These are phyloP conservation scores for Epizoanthus rinbou DNA, from an alignment of 92 coral and sea anemone species.

Conservation along the genomic window DNA sequence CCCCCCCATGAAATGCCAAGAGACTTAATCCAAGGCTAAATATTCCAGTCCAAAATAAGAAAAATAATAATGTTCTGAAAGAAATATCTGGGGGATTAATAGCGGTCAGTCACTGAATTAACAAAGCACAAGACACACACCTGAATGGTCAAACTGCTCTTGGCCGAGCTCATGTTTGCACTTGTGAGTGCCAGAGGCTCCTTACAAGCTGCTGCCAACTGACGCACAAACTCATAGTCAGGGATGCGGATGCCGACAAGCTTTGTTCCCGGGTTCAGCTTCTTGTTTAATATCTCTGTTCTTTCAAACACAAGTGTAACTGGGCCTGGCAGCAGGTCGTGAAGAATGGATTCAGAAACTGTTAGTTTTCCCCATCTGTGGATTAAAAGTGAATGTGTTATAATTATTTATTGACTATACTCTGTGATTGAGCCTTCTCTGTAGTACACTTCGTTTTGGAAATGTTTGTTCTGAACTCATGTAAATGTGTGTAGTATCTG, in stretches of 20 bases:
- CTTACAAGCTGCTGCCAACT: constrained; percentile 68
- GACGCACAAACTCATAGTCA: constrained; percentile 82
- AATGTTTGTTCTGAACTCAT: no score
- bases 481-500: no score
- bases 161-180: constrained; percentile 85
- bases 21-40: no score
- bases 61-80: no score
- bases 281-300: constrained; percentile 69
- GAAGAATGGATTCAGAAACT: constrained; percentile 62
- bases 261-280: constrained; percentile 80
- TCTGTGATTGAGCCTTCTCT: no score
- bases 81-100: no score
- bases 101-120: no score
- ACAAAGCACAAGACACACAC: constrained; percentile 39
- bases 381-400: background rate
- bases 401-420: no score
- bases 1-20: no score
- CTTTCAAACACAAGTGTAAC: constrained; percentile 97
- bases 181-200: constrained; percentile 95
- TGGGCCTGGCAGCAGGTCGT: constrained; percentile 92
- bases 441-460: no score
- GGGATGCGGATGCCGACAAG: constrained; percentile 97
- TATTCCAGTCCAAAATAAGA: no score
- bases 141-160: constrained; percentile 87
- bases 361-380: constrained; percentile 96